These are phyloP conservation scores for Typhlomys cinereus DNA, from an alignment of 2,113 vertebrate species.

Conservation along the genomic window DNA sequence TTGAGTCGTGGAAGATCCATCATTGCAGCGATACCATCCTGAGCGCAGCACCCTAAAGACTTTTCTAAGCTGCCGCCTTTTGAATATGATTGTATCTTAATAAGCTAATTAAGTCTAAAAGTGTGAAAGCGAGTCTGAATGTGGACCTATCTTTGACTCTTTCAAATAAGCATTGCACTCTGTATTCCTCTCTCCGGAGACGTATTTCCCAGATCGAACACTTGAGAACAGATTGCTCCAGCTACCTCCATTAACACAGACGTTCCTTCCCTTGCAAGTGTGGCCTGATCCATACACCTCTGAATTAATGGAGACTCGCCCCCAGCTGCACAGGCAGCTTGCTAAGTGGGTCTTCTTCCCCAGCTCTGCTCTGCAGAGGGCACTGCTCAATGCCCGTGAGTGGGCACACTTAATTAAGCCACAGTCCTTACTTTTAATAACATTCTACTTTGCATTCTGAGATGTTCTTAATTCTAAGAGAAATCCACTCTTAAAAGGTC, in stretches of 20 bases:
- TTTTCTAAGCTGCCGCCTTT: conserved; percentile 60
- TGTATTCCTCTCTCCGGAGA: conserved; percentile 39
- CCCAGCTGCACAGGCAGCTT: not conserved
- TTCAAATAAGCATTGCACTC: conserved; percentile 33
- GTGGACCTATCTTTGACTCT: conserved; percentile 47
- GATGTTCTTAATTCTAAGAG: conserved; percentile 52
- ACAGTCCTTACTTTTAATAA: conserved; percentile 59
- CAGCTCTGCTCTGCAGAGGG: conserved; percentile 3
- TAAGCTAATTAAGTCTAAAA: conserved; percentile 71
- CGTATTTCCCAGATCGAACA: not conserved
- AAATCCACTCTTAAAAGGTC: not conserved
- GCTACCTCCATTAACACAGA: not conserved
- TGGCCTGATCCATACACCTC: not conserved
- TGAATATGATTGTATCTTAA: conserved; percentile 60
- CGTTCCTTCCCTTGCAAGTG: not conserved
- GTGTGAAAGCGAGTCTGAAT: conserved; percentile 56
- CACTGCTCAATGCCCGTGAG: conserved; percentile 9
- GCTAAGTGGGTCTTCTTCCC: not conserved
- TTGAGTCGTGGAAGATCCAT: not conserved
- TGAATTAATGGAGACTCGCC: conserved; percentile 9
- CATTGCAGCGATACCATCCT: not conserved
- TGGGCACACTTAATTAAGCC: conserved; percentile 65
- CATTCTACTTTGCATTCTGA: conserved; percentile 58
- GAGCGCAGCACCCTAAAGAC: not conserved
- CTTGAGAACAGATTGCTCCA: conserved; percentile 57